phyloP scores from a whole-genome alignment of 2,888 invertebrate genomes.

The Oscheius myriophilus region DNA sequence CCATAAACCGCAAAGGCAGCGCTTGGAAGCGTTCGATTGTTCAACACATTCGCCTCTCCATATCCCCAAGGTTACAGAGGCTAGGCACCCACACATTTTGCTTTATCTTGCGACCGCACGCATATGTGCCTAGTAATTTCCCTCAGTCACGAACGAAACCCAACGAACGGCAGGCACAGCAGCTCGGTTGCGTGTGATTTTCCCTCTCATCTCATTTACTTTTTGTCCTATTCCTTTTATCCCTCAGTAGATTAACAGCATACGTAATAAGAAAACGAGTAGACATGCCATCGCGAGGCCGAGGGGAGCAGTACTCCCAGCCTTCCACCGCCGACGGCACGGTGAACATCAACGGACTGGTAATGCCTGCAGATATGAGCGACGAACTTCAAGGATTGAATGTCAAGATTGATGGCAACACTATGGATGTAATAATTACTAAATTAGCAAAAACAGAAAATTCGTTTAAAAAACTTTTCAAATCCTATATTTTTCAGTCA shows the following conservation, averaged over 20 bases:
- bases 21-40: no score
- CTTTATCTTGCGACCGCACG: no score
- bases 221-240: constrained; percentile 5
- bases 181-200: constrained; percentile 3
- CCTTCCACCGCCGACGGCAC: constrained; percentile 31
- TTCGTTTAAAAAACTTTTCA: background rate
- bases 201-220: background rate
- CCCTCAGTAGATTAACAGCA: background rate
- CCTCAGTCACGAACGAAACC: constrained; percentile 11
- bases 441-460: no score
- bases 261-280: constrained; percentile 17
- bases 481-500: constrained; percentile 68
- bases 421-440: constrained; percentile 22
- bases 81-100: no score
- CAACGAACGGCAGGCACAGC: background rate
- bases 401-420: constrained; percentile 62
- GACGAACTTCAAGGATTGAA: constrained; percentile 67
- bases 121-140: background rate
- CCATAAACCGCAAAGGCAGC: constrained; percentile 1
- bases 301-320: constrained; percentile 11
- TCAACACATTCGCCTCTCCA: no score
- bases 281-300: constrained; percentile 16
- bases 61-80: no score
- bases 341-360: constrained; percentile 60
- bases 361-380: constrained; percentile 67